Evolutionary conservation across 2,113 vertebrate genomes (phyloP).

Genomic region (Myotis brandtii): DNA sequence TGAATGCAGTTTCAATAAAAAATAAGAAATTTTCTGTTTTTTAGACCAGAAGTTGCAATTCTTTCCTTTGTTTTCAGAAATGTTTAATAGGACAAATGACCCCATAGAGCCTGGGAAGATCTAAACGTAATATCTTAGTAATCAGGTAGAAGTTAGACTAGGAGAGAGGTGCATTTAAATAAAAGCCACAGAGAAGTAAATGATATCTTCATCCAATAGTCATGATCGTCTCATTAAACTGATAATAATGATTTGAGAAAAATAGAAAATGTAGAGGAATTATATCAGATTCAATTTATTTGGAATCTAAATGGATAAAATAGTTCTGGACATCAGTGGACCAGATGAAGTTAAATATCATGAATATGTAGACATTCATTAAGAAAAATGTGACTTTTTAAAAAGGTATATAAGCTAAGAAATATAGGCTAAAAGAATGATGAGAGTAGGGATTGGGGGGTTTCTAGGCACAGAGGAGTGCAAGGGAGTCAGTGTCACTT

Average conservation of each 20-base stretch:
- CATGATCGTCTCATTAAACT: not conserved
- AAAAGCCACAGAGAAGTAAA: not conserved
- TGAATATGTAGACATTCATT: not conserved
- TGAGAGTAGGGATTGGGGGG: not conserved
- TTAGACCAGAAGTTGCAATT: not conserved
- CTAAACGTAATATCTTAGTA: not conserved
- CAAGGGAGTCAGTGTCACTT: not conserved
- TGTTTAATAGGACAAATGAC: not conserved
- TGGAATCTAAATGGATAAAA: constrained; percentile 11
- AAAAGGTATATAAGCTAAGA: not conserved
- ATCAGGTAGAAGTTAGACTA: not conserved
- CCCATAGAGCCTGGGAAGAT: not conserved
- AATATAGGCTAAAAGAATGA: not conserved
- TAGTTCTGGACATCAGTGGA: not conserved
- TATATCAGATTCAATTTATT: not conserved
- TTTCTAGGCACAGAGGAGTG: not conserved
- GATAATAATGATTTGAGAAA: not conserved
- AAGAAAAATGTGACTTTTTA: not conserved
- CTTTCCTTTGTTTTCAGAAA: not conserved
- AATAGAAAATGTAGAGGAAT: not conserved
- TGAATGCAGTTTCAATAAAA: not conserved
- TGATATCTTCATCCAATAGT: not conserved
- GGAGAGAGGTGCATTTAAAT: not conserved
- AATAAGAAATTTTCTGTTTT: not conserved
- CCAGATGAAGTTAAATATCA: not conserved